Evolutionary conservation across 2,888 invertebrate genomes (phyloP), one percentile per base, ranked within the genome.

Genomic region (Theristus sp.): DNA sequence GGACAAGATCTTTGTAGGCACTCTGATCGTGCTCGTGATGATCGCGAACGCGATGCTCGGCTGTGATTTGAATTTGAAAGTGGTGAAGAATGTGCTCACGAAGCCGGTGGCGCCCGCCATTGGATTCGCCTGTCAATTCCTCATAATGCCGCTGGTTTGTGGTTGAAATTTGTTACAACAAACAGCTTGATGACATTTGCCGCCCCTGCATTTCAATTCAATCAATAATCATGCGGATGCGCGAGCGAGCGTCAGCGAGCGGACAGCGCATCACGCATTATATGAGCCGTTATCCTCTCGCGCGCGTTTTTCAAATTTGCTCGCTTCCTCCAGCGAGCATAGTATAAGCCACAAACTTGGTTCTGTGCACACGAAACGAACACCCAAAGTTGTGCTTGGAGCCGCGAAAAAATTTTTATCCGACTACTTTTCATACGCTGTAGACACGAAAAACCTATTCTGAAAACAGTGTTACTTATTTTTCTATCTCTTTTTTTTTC

Each of bases 131-230:
- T 77, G 77, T 30, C 80, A 80, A 67, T 80, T 79, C 66, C 60
- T 77, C 10, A 68, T 78, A 59, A 80, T 80, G 80, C 80, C 80
- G 10, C 57, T 78, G 73, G 79, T 79, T 70, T 70, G 74, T 69
- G 29, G 10, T 24, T 10, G 24, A 20, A 38, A 38, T 13, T 38
- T 38, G 10, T 38, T 38, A 13, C 10, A 38, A 38, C n/a, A n/a
- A n/a, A n/a, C n/a, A n/a, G n/a, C n/a, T n/a, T n/a, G n/a, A n/a
- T n/a, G n/a, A n/a, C n/a, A n/a, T n/a, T n/a, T n/a, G n/a, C n/a
- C n/a, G n/a, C n/a, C n/a, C n/a, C n/a, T n/a, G n/a, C n/a, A n/a
- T n/a, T n/a, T n/a, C n/a, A n/a, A n/a, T n/a, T n/a, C n/a, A n/a
- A n/a, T n/a, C n/a, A n/a, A n/a, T n/a, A 38, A 38, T 38, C 10